Evolutionary conservation across 2,113 vertebrate genomes (phyloP).

Genomic region (Athene cunicularia): DNA sequence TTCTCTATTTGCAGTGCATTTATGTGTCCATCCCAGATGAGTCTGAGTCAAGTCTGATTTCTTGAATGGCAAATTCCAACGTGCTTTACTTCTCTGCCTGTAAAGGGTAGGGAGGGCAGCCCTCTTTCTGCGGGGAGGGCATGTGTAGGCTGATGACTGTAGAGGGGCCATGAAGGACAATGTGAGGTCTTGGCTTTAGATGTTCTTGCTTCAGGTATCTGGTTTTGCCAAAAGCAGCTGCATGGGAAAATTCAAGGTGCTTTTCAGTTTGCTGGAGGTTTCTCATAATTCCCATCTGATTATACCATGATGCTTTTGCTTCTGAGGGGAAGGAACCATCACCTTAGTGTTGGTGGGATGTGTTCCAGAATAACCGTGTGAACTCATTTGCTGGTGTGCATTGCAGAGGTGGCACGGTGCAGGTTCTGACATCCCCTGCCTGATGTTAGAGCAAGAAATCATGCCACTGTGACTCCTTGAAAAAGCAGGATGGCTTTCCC

Average conservation of each 20-base stretch:
- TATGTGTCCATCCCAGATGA: accelerated
- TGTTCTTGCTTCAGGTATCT: accelerated
- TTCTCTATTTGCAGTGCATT: background rate
- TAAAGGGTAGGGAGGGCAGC: background rate
- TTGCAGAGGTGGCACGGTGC: accelerated
- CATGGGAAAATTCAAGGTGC: background rate
- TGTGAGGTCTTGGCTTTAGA: background rate
- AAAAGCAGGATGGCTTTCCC: background rate
- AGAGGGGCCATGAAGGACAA: accelerated
- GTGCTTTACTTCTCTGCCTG: background rate
- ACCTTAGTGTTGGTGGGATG: background rate
- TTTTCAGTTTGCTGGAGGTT: background rate
- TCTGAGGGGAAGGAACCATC: accelerated
- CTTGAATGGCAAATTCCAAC: background rate
- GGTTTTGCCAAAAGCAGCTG: background rate
- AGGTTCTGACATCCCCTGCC: accelerated
- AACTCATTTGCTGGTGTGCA: background rate
- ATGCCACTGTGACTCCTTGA: background rate
- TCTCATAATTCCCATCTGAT: background rate
- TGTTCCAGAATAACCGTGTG: background rate
- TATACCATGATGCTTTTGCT: background rate
- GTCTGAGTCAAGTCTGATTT: background rate
- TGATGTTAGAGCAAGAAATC: background rate
- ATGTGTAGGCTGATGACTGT: background rate
- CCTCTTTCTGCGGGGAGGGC: background rate